Percentiles rank a stretch among this genome's conserved stretches.
These are phyloP conservation scores for Centropyge bicolor DNA, from an alignment of 2,797 vertebrate genomes.

Conservation along the genomic window DNA sequence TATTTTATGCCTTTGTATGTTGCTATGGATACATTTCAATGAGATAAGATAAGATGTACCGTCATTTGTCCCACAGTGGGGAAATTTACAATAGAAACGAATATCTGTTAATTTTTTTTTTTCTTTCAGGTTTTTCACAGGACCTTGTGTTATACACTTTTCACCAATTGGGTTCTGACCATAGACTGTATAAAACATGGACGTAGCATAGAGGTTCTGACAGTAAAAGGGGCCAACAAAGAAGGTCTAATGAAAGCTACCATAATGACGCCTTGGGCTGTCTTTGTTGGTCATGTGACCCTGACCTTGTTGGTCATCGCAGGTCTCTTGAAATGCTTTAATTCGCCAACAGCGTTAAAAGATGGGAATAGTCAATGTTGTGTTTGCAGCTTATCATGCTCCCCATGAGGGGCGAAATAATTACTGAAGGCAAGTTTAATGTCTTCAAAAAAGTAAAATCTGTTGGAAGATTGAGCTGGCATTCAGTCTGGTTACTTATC, in stretches of 20 bases:
- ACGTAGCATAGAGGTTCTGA: too few relatives aligned
- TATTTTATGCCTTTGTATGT: not conserved
- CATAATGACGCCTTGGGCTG: not conserved
- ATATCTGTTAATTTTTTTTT: not conserved
- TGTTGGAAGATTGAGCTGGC: not conserved
- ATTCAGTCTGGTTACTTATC: not conserved
- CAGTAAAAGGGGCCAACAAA: too few relatives aligned
- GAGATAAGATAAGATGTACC: too few relatives aligned
- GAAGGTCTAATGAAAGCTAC: too few relatives aligned
- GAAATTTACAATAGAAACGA: too few relatives aligned
- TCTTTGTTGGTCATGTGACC: not conserved
- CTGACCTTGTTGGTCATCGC: not conserved
- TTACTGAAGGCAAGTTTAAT: not conserved
- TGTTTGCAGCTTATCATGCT: not conserved
- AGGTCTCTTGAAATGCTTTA: not conserved
- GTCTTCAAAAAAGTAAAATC: not conserved
- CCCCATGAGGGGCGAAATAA: not conserved
- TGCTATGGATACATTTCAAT: not conserved
- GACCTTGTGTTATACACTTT: too few relatives aligned
- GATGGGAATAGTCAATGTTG: not conserved
- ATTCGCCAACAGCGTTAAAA: not conserved
- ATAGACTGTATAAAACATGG: too few relatives aligned
- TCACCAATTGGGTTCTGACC: too few relatives aligned
- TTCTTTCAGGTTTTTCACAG: too few relatives aligned
- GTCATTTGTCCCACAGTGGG: too few relatives aligned